Evolutionary conservation across 1,140 invertebrate genomes (phyloP).

Genomic region (Scaptomyza hsui): DNA sequence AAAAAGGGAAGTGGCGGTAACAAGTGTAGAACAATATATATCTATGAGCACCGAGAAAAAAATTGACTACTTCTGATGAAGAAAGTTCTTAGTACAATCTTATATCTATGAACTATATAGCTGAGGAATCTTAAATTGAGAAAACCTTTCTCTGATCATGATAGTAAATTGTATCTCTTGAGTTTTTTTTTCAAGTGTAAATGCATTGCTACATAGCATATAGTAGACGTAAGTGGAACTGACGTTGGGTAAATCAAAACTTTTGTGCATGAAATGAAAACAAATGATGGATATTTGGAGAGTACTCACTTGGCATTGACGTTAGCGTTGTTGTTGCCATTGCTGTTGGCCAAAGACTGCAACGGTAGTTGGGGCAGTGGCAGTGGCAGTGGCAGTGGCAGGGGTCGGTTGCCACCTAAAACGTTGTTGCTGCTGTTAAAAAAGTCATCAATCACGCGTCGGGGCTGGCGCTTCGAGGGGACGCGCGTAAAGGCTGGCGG

Average conservation of each 20-base stretch:
- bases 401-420: slow-evolving; percentile 55
- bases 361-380: slow-evolving; percentile 44
- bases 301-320: slow-evolving; percentile 68
- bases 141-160: too few relatives aligned
- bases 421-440: slow-evolving; percentile 85
- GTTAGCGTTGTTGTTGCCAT: slow-evolving; percentile 42
- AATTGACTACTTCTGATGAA: too few relatives aligned
- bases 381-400: slow-evolving; percentile 61
- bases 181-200: neutral
- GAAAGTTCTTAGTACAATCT: too few relatives aligned
- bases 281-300: slow-evolving; percentile 75
- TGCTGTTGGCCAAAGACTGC: slow-evolving; percentile 61
- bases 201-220: neutral
- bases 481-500: slow-evolving; percentile 94
- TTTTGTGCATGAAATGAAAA: slow-evolving; percentile 80
- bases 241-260: slow-evolving; percentile 73
- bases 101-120: too few relatives aligned
- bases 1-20: slow-evolving; percentile 51
- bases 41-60: neutral
- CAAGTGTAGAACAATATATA: slow-evolving; percentile 19
- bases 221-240: slow-evolving; percentile 1
- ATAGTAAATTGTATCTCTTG: too few relatives aligned
- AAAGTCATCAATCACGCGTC: slow-evolving; percentile 89
- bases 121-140: too few relatives aligned
- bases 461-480: slow-evolving; percentile 93